Evolutionary conservation across 2,113 vertebrate genomes (phyloP).

Genomic region (Struthio camelus): DNA sequence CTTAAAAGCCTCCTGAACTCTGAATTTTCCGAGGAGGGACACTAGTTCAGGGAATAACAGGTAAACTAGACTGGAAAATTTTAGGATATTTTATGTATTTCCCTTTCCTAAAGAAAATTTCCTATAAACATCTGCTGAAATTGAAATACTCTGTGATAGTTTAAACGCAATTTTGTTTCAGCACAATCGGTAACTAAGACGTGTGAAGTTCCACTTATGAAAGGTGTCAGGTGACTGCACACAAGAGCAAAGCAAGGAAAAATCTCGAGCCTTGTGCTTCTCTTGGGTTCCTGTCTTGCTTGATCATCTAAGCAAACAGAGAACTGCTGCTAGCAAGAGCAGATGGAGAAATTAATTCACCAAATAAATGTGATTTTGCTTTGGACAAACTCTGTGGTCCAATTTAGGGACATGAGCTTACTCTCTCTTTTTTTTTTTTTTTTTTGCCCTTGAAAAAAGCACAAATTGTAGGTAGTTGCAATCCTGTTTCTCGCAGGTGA

Average conservation of each 20-base stretch:
- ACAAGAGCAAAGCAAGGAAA: not conserved
- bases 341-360: not conserved
- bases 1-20: rapidly evolving
- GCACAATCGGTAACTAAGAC: not conserved
- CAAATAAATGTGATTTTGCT: not conserved
- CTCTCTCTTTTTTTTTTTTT: not conserved
- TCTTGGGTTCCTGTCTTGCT: not conserved
- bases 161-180: not conserved
- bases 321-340: not conserved
- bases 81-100: not conserved
- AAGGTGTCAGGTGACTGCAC: not conserved
- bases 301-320: not conserved
- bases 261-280: rapidly evolving
- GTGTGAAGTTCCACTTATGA: not conserved
- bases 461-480: not conserved
- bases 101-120: not conserved
- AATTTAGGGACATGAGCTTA: not conserved
- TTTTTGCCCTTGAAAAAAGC: not conserved
- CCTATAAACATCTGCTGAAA: not conserved
- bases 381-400: not conserved
- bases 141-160: not conserved
- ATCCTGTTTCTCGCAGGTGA: not conserved
- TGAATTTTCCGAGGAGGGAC: not conserved
- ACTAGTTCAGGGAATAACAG: not conserved
- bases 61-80: not conserved